Conservation (phyloP, 1,140 invertebrate genomes). For the Zaprionus nigranus region DNA sequence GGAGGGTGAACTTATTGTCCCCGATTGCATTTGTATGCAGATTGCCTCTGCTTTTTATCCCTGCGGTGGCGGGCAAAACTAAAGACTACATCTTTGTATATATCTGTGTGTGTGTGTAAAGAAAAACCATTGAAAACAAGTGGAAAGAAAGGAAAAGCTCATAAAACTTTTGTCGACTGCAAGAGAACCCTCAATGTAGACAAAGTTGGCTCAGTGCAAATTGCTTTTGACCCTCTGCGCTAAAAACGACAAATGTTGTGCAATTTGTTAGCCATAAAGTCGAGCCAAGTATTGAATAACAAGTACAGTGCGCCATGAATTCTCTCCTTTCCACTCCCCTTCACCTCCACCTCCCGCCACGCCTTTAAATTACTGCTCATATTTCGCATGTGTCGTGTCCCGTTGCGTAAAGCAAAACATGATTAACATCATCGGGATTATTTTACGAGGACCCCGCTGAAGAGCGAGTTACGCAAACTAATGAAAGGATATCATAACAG, state of each 20-base stretch:
- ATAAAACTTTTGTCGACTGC: constrained; percentile 51
- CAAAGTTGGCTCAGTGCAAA: constrained; percentile 55
- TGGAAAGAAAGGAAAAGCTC: constrained; percentile 17
- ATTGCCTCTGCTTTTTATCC: constrained; percentile 46
- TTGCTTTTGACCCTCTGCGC: constrained; percentile 42
- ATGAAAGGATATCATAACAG: constrained; percentile 15
- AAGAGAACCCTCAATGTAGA: constrained; percentile 40
- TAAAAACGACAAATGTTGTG: constrained; percentile 60
- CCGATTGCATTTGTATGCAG: constrained; percentile 71
- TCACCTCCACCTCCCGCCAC: not conserved
- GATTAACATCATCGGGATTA: constrained; percentile 17
- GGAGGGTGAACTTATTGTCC: constrained; percentile 39
- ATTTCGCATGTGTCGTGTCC: constrained; percentile 1
- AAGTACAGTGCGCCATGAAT: not conserved
- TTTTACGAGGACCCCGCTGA: constrained; percentile 4
- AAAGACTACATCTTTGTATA: not conserved
- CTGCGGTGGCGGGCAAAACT: constrained; percentile 3
- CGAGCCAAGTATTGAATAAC: constrained; percentile 58
- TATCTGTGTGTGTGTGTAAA: not conserved
- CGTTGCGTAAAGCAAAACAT: constrained; percentile 28
- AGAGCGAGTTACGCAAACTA: constrained; percentile 4
- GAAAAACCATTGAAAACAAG: not conserved
- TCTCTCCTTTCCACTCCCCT: not conserved
- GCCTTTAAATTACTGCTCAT: not conserved
- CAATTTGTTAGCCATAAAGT: constrained; percentile 64